phyloP scores from a whole-genome alignment of 2,113 vertebrate species.

The Megaleporinus macrocephalus region DNA sequence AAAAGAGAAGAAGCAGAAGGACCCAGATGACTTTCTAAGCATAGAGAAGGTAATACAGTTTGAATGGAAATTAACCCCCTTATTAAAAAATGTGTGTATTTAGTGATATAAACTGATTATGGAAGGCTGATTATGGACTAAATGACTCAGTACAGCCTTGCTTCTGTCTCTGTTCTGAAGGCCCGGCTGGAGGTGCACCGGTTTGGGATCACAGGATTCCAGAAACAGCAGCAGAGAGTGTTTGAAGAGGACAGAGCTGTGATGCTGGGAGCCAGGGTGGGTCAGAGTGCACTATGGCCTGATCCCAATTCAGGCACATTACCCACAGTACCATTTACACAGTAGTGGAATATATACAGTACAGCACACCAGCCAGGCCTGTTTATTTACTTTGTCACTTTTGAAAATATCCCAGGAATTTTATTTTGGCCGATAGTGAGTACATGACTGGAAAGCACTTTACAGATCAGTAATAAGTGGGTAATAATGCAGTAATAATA shows the following conservation, averaged over 20 bases:
- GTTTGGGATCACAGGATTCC: constrained; percentile 93
- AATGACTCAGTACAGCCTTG: neutral
- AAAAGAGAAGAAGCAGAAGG: constrained; percentile 67
- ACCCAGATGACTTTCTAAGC: constrained; percentile 74
- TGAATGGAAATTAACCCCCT: neutral
- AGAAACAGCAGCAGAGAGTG: constrained; percentile 87
- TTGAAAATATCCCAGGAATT: neutral
- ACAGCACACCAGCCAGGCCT: too few species aligned
- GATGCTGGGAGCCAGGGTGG: constrained; percentile 92
- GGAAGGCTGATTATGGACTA: neutral
- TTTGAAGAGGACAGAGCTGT: constrained; percentile 90
- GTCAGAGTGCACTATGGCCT: constrained; percentile 4
- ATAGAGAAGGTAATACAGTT: constrained; percentile 85
- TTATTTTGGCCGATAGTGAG: neutral
- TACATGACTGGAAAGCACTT: too few species aligned
- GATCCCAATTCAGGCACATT: neutral
- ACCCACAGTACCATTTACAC: too few species aligned
- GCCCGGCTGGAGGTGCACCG: constrained; percentile 94
- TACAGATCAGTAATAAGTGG: too few species aligned
- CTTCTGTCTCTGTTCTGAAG: constrained; percentile 64
- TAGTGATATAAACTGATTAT: neutral
- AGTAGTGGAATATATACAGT: too few species aligned
- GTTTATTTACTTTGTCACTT: too few species aligned
- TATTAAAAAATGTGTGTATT: neutral
- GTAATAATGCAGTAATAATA: too few species aligned